A percentile compares a stretch with the other conserved stretches of the same genome.
These are phyloP conservation scores for Sula dactylatra DNA, from an alignment of 2,113 vertebrate species.

Conservation along the genomic window DNA sequence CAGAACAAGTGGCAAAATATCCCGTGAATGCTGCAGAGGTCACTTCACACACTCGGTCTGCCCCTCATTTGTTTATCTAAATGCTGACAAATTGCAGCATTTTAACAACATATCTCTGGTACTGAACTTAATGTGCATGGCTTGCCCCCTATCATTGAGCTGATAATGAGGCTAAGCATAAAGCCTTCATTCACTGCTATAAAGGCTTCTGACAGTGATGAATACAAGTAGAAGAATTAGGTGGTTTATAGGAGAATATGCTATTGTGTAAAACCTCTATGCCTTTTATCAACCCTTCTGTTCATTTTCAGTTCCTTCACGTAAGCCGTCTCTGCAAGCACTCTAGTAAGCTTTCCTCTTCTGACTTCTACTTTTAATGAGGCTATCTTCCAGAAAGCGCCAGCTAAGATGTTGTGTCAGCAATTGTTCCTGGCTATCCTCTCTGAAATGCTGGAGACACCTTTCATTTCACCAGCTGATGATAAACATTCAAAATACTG, in stretches of 20 bases:
- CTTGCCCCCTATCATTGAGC: constrained; percentile 76
- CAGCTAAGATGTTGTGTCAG: constrained; percentile 45
- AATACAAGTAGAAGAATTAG: constrained; percentile 78
- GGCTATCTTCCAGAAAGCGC: constrained; percentile 39
- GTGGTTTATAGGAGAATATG: constrained; percentile 75
- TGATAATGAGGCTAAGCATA: constrained; percentile 81
- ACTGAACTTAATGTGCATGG: constrained; percentile 75
- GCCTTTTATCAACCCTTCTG: constrained; percentile 77
- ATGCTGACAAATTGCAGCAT: constrained; percentile 87
- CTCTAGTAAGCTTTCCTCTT: constrained; percentile 40
- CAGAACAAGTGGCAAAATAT: constrained; percentile 75
- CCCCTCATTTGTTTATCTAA: constrained; percentile 85
- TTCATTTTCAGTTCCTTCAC: constrained; percentile 78
- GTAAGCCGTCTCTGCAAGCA: constrained; percentile 28
- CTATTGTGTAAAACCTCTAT: constrained; percentile 68
- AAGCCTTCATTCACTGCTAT: constrained; percentile 76
- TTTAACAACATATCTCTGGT: constrained; percentile 78
- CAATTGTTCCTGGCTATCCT: background rate
- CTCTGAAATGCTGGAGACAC: constrained; percentile 1
- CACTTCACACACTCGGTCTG: constrained; percentile 71
- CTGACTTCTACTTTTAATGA: constrained; percentile 37
- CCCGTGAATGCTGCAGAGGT: constrained; percentile 52
- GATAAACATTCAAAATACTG: constrained; percentile 25
- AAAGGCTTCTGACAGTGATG: constrained; percentile 74
- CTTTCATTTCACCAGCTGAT: constrained; percentile 24